Percentiles rank a stretch among this genome's conserved stretches.
These are phyloP conservation scores for Diabrotica virgifera DNA, from an alignment of 1,140 invertebrate genomes.

Conservation along the genomic window DNA sequence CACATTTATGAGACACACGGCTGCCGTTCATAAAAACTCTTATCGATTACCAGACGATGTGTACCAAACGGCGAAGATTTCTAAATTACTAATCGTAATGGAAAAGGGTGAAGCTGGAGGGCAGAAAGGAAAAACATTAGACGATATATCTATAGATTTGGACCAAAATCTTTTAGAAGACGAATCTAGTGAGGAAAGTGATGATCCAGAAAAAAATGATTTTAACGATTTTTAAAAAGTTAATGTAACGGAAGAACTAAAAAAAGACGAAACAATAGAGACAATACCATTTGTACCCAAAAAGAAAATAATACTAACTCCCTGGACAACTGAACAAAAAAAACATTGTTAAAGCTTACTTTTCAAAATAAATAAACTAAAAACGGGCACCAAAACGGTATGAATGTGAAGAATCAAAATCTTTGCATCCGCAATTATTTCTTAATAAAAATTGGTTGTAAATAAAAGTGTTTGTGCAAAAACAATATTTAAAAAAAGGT, in stretches of 20 bases:
- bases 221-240: not conserved
- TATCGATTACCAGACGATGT: slow-evolving; percentile 30
- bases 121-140: slow-evolving; percentile 40
- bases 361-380: slow-evolving; percentile 14
- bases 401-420: slow-evolving; percentile 16
- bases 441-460: slow-evolving; percentile 18
- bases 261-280: slow-evolving; percentile 4
- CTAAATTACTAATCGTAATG: slow-evolving; percentile 24
- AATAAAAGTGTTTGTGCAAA: not conserved
- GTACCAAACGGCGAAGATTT: slow-evolving; percentile 26
- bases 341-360: slow-evolving; percentile 9
- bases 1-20: slow-evolving; percentile 41
- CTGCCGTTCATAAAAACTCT: slow-evolving; percentile 20
- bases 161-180: slow-evolving; percentile 29
- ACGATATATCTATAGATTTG: slow-evolving; percentile 44
- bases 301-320: slow-evolving; percentile 5
- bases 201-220: not conserved
- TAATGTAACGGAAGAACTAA: not conserved
- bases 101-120: slow-evolving; percentile 36
- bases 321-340: slow-evolving; percentile 13
- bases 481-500: no score
- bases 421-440: slow-evolving; percentile 4
- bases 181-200: slow-evolving; percentile 7
- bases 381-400: slow-evolving; percentile 8
- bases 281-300: not conserved